Percentiles rank a stretch among this genome's conserved stretches.
These are phyloP conservation scores for Phrynosoma blainvillii DNA, from an alignment of 2,113 vertebrate genomes.

Conservation along the genomic window DNA sequence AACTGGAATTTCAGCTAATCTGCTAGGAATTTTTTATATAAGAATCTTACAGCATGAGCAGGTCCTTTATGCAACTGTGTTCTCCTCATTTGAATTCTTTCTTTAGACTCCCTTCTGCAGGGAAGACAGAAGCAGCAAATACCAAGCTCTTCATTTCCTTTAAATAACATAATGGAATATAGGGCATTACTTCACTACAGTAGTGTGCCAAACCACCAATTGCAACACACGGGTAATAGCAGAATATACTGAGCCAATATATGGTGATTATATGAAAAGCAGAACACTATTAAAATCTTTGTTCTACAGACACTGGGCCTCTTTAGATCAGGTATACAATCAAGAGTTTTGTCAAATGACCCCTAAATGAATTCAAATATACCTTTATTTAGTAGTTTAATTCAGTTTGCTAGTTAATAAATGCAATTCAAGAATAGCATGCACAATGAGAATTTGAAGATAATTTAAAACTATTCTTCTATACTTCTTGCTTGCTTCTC, in stretches of 20 bases:
- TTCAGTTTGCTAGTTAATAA: background rate
- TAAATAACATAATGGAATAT: slow-evolving; percentile 7
- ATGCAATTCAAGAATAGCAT: background rate
- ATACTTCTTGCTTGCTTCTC: too few species aligned
- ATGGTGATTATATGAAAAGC: background rate
- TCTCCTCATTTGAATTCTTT: background rate
- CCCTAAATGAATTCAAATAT: background rate
- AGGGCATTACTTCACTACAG: slow-evolving; percentile 7
- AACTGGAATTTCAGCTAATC: background rate
- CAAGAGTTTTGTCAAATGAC: background rate
- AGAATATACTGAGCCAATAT: background rate
- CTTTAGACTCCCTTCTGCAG: background rate
- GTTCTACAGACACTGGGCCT: background rate
- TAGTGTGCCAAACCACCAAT: slow-evolving; percentile 3
- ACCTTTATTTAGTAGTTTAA: background rate
- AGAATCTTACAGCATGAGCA: background rate
- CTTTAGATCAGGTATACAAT: background rate
- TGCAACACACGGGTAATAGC: background rate
- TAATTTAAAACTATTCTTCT: background rate
- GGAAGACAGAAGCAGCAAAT: background rate
- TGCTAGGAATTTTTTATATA: background rate
- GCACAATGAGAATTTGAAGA: background rate
- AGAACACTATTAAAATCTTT: background rate
- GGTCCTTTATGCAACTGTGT: background rate
- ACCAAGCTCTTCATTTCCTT: slow-evolving; percentile 4